phyloP scores from a whole-genome alignment of 2,797 vertebrate genomes.

The Lycodopsis pacificus region DNA sequence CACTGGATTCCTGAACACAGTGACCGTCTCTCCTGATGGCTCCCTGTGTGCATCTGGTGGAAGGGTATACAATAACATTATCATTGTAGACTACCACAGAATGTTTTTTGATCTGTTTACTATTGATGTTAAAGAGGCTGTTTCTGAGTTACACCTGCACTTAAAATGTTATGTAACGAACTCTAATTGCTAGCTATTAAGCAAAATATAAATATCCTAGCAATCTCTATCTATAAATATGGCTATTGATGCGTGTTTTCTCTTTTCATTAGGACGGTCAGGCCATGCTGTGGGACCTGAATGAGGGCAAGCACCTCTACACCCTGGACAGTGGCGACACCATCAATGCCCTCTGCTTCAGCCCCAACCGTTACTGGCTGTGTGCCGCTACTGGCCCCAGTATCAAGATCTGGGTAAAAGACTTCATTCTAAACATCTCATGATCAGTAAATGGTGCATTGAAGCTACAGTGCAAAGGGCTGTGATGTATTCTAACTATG shows the following conservation, averaged over 20 bases:
- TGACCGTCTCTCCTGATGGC: slow-evolving; percentile 96
- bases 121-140: slow-evolving; percentile 86
- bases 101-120: slow-evolving; percentile 60
- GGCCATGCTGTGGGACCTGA: slow-evolving; percentile 80
- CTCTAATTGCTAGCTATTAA: background rate
- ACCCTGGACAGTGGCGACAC: slow-evolving; percentile 95
- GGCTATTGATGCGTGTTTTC: background rate
- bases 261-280: too few relatives aligned
- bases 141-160: slow-evolving; percentile 79
- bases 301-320: slow-evolving; percentile 98
- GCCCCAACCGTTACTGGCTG: slow-evolving; percentile 98
- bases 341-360: slow-evolving; percentile 97
- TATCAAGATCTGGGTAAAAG: slow-evolving; percentile 96
- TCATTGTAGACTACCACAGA: background rate
- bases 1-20: slow-evolving; percentile 95
- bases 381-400: slow-evolving; percentile 97
- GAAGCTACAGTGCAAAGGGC: slow-evolving; percentile 29
- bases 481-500: slow-evolving; percentile 78
- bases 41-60: slow-evolving; percentile 98
- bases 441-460: background rate
- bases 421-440: background rate
- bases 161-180: background rate
- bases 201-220: background rate
- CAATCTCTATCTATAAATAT: background rate
- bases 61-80: slow-evolving; percentile 83